Conservation (phyloP, 2,888 invertebrate genomes). For the Liodrosophila aerea region DNA sequence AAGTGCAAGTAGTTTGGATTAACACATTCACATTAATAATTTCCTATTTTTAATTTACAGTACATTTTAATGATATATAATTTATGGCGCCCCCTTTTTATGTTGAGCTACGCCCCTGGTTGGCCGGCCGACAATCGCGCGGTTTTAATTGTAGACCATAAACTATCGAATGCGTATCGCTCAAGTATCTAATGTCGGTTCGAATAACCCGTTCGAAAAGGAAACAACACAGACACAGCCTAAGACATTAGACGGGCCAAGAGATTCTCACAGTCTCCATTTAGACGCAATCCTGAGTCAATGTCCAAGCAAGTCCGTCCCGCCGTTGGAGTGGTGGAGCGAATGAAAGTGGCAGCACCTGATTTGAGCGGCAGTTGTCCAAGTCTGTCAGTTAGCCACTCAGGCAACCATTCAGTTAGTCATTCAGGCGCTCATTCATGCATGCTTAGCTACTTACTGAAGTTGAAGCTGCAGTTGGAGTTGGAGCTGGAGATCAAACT, state of each 20-base stretch:
- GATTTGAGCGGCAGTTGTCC: slow-evolving; percentile 65
- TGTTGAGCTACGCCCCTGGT: slow-evolving; percentile 9
- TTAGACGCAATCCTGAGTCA: slow-evolving; percentile 32
- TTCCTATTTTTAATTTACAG: too few relatives aligned
- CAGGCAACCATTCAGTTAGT: slow-evolving; percentile 49
- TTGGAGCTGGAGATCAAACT: slow-evolving; percentile 22
- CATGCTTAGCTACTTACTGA: slow-evolving; percentile 55
- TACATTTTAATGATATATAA: background rate
- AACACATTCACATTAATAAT: too few relatives aligned
- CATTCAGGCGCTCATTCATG: slow-evolving; percentile 70
- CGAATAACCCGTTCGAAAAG: slow-evolving; percentile 67
- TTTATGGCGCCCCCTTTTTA: background rate
- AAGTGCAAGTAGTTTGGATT: background rate
- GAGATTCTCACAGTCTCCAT: slow-evolving; percentile 67
- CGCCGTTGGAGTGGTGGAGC: slow-evolving; percentile 10
- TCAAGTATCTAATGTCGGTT: slow-evolving; percentile 64
- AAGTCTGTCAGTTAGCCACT: slow-evolving; percentile 64
- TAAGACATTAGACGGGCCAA: slow-evolving; percentile 49
- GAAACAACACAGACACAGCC: slow-evolving; percentile 69
- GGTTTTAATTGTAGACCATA: slow-evolving; percentile 73
- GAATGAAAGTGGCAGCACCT: slow-evolving; percentile 72
- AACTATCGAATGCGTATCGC: slow-evolving; percentile 68
- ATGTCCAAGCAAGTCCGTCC: slow-evolving; percentile 39
- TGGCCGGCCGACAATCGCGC: slow-evolving; percentile 35
- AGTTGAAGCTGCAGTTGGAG: slow-evolving; percentile 29